phyloP scores from a whole-genome alignment of 2,113 vertebrate species.

The Paradisaea rubra region DNA sequence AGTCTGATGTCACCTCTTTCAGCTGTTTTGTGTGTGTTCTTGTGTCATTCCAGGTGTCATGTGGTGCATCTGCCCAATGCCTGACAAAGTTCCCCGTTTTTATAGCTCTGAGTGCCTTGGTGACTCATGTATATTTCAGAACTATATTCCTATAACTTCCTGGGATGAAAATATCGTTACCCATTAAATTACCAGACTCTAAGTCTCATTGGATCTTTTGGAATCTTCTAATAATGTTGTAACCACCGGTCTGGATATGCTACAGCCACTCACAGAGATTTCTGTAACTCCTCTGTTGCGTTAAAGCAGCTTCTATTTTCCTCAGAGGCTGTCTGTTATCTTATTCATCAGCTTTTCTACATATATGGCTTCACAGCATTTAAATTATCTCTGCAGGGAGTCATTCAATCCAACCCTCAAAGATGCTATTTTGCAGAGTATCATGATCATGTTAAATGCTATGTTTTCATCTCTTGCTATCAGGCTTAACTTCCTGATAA shows the following conservation, averaged over 20 bases:
- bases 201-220: not conserved
- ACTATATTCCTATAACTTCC: not conserved
- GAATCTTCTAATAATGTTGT: not conserved
- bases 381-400: not conserved
- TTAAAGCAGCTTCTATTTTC: not conserved
- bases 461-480: conserved; percentile 11
- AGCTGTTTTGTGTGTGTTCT: not conserved
- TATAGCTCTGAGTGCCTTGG: not conserved
- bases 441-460: not conserved
- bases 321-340: not conserved
- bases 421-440: not conserved
- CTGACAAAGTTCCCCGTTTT: not conserved
- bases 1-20: not conserved
- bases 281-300: not conserved
- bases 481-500: conserved; percentile 1
- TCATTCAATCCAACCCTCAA: not conserved
- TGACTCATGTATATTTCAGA: not conserved
- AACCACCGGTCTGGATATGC: not conserved
- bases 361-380: not conserved
- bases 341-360: not conserved
- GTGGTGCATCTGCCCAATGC: not conserved
- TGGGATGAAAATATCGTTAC: not conserved
- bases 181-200: not conserved
- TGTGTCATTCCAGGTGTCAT: not conserved
- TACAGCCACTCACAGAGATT: not conserved